phyloP scores from a whole-genome alignment of 2,797 vertebrate genomes.

The Anguilla megastoma region DNA sequence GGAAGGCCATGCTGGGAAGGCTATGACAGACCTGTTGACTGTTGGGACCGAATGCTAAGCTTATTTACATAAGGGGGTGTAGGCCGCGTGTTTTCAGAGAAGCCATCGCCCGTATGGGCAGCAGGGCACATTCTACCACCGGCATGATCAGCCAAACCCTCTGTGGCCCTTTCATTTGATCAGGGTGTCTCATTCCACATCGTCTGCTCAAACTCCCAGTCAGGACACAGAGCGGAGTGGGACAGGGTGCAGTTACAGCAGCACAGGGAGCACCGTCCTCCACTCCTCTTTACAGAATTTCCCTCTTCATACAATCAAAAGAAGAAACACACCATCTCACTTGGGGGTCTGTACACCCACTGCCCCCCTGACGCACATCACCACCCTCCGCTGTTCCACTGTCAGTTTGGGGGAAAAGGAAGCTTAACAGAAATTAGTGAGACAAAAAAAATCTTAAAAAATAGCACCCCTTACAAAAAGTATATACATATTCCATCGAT shows the following conservation, averaged over 20 bases:
- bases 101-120: background rate
- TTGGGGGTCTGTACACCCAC: background rate
- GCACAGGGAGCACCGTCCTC: background rate
- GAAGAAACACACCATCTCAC: slow-evolving; percentile 48
- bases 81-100: background rate
- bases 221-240: background rate
- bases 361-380: slow-evolving; percentile 28
- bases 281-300: background rate
- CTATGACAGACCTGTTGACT: background rate
- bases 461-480: slow-evolving; percentile 39
- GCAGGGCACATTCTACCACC: background rate
- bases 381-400: slow-evolving; percentile 17
- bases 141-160: background rate
- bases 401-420: slow-evolving; percentile 21
- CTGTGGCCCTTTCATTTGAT: background rate
- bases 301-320: slow-evolving; percentile 53
- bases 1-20: background rate
- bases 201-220: background rate
- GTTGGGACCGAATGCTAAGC: background rate
- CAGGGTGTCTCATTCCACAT: background rate
- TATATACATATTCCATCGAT: slow-evolving; percentile 27
- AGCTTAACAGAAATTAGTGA: slow-evolving; percentile 41
- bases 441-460: slow-evolving; percentile 29
- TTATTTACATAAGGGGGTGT: background rate
- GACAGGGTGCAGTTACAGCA: background rate